Conservation (phyloP, 1,140 invertebrate species). For the Harpegnathos saltator region DNA sequence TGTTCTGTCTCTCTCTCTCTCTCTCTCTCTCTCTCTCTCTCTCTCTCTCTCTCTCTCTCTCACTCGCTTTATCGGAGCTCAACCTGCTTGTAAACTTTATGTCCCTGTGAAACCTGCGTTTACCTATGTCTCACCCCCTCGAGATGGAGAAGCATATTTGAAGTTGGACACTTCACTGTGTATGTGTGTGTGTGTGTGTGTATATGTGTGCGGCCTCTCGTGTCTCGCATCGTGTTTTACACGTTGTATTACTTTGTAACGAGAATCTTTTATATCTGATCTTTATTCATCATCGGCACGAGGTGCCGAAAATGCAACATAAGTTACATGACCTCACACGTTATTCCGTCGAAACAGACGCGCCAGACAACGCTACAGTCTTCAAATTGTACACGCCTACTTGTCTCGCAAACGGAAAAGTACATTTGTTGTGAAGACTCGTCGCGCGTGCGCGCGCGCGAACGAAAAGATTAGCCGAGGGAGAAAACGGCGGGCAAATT, state of each 20-base stretch:
- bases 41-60: background rate
- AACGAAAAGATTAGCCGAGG: constrained; percentile 20
- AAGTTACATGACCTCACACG: no score
- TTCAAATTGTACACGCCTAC: background rate
- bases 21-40: background rate
- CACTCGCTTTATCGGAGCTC: background rate
- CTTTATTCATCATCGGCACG: background rate
- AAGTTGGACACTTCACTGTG: constrained; percentile 38
- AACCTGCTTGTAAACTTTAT: constrained; percentile 44
- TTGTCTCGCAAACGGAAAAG: background rate
- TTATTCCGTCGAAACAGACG: background rate
- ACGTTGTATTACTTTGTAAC: background rate
- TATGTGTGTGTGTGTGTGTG: no score
- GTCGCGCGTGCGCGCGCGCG: background rate
- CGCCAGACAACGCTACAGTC: background rate
- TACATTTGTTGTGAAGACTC: background rate
- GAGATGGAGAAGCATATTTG: constrained; percentile 24
- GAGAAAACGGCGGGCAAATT: constrained; percentile 34
- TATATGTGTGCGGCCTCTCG: background rate
- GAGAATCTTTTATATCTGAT: background rate
- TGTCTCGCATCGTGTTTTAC: background rate
- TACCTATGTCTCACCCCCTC: background rate
- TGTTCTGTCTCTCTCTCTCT: background rate
- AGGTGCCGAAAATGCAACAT: background rate
- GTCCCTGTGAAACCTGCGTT: constrained; percentile 32